These are phyloP conservation scores for Diorhabda elongata DNA, from an alignment of 1,140 invertebrate genomes.

Conservation along the genomic window DNA sequence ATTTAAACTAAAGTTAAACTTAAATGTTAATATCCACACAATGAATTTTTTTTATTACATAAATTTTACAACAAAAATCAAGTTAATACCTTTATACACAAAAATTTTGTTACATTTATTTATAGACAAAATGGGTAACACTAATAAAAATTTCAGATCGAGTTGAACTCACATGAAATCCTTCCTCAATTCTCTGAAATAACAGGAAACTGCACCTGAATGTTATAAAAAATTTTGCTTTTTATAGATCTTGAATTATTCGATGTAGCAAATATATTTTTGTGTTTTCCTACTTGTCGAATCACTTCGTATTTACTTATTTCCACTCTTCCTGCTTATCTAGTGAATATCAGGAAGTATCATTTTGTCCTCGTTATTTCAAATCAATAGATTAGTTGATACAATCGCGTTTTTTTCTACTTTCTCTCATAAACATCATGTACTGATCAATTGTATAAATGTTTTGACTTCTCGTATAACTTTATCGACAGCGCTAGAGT, in stretches of 20 bases:
- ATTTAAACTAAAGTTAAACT: background rate
- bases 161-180: background rate
- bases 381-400: constrained; percentile 19
- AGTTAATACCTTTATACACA: background rate
- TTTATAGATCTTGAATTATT: background rate
- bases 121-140: background rate
- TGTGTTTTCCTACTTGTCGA: background rate
- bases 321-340: background rate
- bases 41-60: background rate
- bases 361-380: background rate
- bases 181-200: background rate
- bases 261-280: background rate
- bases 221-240: background rate
- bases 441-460: constrained; percentile 29
- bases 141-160: background rate
- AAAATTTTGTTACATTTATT: background rate
- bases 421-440: constrained; percentile 21
- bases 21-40: background rate
- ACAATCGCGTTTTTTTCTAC: constrained; percentile 13
- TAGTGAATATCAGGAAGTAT: background rate
- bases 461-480: constrained; percentile 22
- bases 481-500: constrained; percentile 29
- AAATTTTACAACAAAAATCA: background rate
- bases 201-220: background rate
- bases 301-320: background rate